Evolutionary conservation across 1,140 invertebrate species (phyloP), one percentile per base, ranked within the genome.

Genomic region (Hirudo medicinalis): DNA sequence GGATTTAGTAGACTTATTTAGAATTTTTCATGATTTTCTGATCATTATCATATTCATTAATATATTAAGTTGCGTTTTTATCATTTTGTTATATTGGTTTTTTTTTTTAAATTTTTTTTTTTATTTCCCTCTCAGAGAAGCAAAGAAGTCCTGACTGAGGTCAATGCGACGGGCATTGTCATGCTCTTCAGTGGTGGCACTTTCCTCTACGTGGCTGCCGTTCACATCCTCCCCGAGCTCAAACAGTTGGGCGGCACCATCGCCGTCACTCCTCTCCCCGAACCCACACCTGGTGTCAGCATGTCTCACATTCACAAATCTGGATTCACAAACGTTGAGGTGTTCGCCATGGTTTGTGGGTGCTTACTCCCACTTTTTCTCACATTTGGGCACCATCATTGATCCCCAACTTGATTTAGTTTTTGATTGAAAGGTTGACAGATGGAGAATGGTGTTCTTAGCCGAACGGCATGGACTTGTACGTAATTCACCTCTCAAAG

Each of bases 171-270:
- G 80, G 94, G 92, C 60, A 87, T 97, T 57, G 93, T 95, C 20
- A 96, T 99, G 93, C 82, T 99, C 25, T 99, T 99, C 81, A 97
- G 93, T 74, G 96, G 93, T 0, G 96, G 96, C 2, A 99, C 96
- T 63, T 99, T 99, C 83, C 84, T 99, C 11, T 99, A 98, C 79
- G 96, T 99, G 9, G 92, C 96, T 0, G 97, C 96, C 2, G 94
- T 98, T 2, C 96, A 99, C 82, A 94, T 99, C 4, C 81, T 99
- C 60, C 94, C 96, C 0, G 95, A 99, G 83, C 82, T 98, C 9
- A 79, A 82, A 17, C 80, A 78, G n/a, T 72, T 76, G 68, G 76
- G 76, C 29, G 8, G 20, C 20, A 75, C 75, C 27, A 13, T 63
- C 29, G 22, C 22, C 9, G 8, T 32, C 20, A n/a, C 22, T 32